Evolutionary conservation across 2,888 invertebrate species (phyloP).

Genomic region (Caenorhabditis sp.): DNA sequence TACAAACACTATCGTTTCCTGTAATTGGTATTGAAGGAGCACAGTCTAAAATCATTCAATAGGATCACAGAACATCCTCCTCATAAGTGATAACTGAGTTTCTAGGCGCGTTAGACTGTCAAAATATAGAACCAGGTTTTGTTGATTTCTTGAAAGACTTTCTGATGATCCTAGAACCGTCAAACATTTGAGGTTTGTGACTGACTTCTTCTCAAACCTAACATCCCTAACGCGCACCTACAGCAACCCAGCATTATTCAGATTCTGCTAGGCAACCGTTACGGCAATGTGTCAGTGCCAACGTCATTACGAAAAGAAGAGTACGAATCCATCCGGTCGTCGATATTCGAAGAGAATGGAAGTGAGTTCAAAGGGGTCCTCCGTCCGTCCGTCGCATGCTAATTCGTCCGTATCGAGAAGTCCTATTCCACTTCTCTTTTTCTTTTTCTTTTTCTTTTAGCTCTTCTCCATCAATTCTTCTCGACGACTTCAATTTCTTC

Average conservation of each 20-base stretch:
- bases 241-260: slow-evolving; percentile 69
- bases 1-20: too few relatives aligned
- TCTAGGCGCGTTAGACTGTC: too few relatives aligned
- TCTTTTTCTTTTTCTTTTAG: slow-evolving; percentile 33
- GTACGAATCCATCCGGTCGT: slow-evolving; percentile 83
- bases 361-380: slow-evolving; percentile 66
- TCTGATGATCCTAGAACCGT: too few relatives aligned
- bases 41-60: too few relatives aligned
- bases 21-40: too few relatives aligned
- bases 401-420: slow-evolving; percentile 50
- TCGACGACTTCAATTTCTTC: slow-evolving; percentile 34
- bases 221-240: background rate
- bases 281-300: slow-evolving; percentile 84
- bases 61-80: too few relatives aligned
- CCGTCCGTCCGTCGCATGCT: slow-evolving; percentile 34
- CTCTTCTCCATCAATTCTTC: slow-evolving; percentile 28
- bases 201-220: too few relatives aligned
- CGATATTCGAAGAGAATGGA: slow-evolving; percentile 82
- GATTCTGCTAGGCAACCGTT: slow-evolving; percentile 85
- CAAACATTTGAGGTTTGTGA: too few relatives aligned
- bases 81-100: too few relatives aligned
- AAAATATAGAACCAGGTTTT: too few relatives aligned
- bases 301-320: slow-evolving; percentile 83
- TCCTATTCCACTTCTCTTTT: slow-evolving; percentile 26
- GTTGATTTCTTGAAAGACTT: too few relatives aligned